phyloP scores from a whole-genome alignment of 2,888 invertebrate genomes.

The Psylliodes chrysocephalus region DNA sequence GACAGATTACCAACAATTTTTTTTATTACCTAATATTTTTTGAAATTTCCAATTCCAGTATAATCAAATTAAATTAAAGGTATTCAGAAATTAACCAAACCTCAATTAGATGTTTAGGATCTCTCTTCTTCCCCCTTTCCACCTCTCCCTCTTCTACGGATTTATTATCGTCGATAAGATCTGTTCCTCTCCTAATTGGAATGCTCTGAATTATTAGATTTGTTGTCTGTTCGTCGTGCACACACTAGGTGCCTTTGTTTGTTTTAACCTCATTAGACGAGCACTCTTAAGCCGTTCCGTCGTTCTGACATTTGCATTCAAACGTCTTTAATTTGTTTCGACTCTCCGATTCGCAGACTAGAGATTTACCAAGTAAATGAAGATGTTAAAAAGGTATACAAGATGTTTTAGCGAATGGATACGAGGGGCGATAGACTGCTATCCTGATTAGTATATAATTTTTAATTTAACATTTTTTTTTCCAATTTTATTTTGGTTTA shows the following conservation, averaged over 20 bases:
- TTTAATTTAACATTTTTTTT: no score
- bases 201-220: constrained; percentile 30
- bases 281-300: constrained; percentile 13
- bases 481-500: no score
- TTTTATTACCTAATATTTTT: no score
- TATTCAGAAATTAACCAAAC: constrained; percentile 1
- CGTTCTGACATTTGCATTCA: constrained; percentile 28
- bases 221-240: constrained; percentile 31
- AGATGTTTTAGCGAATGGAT: not conserved
- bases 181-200: constrained; percentile 27
- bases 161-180: constrained; percentile 25
- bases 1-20: no score
- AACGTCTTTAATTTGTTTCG: constrained; percentile 24
- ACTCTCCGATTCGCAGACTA: not conserved
- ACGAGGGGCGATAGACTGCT: not conserved
- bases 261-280: constrained; percentile 34
- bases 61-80: not conserved
- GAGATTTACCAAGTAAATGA: not conserved
- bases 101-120: not conserved
- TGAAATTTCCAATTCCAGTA: no score
- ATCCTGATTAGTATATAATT: no score
- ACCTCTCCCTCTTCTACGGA: not conserved
- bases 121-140: not conserved
- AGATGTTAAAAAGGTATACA: not conserved
- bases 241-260: constrained; percentile 28